Conservation (phyloP, 2,113 vertebrate genomes). For the Trematocara marginatum region DNA sequence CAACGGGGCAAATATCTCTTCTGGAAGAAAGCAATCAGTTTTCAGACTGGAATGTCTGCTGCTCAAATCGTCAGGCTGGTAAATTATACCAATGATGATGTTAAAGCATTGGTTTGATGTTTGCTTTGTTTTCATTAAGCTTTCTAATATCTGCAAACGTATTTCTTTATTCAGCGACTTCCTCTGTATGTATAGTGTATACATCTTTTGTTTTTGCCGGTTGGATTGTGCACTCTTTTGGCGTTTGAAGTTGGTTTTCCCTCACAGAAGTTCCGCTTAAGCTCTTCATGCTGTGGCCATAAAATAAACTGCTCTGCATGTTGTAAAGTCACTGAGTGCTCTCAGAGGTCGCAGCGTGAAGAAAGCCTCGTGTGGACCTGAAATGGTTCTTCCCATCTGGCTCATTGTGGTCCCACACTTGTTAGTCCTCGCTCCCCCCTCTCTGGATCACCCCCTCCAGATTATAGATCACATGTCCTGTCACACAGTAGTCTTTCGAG, state of each 20-base stretch:
- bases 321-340: neutral
- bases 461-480: conserved; percentile 59
- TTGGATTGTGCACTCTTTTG: neutral
- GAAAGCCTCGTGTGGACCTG: neutral
- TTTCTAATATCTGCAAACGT: neutral
- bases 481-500: conserved; percentile 1
- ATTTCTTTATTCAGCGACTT: neutral
- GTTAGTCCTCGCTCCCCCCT: neutral
- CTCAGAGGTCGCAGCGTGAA: neutral
- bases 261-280: neutral
- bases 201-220: neutral
- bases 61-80: neutral
- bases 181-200: neutral
- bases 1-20: neutral
- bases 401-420: neutral
- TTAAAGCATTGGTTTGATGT: neutral
- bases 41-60: neutral
- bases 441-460: conserved; percentile 10
- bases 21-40: neutral
- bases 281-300: neutral
- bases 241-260: neutral
- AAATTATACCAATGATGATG: neutral
- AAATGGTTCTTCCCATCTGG: neutral
- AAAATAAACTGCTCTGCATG: conserved; percentile 15
- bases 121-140: neutral